phyloP scores from a whole-genome alignment of 2,113 vertebrate genomes.

The Phaethornis superciliosus region DNA sequence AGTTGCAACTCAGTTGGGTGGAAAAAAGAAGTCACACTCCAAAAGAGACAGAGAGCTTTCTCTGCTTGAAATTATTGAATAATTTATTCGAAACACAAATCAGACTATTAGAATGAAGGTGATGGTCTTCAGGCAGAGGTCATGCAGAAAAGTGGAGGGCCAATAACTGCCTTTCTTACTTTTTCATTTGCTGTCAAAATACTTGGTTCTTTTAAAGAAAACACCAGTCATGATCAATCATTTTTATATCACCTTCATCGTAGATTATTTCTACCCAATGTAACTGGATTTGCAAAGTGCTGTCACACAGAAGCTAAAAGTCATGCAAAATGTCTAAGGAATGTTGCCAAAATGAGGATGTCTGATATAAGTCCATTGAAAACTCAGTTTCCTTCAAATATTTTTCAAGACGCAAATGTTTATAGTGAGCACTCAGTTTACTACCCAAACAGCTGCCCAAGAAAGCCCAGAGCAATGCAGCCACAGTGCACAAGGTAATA shows the following conservation, averaged over 20 bases:
- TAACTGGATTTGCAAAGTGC: constrained; percentile 19
- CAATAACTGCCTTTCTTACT: neutral
- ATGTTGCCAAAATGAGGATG: constrained; percentile 26
- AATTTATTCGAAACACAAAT: constrained; percentile 63
- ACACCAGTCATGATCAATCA: constrained; percentile 26
- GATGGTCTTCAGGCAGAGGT: constrained; percentile 48
- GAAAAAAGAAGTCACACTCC: constrained; percentile 51
- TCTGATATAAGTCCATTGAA: neutral
- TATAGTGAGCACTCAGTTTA: neutral
- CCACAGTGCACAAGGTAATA: neutral
- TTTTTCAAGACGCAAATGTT: neutral
- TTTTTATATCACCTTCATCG: constrained; percentile 19
- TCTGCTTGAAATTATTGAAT: constrained; percentile 63
- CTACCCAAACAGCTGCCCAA: neutral
- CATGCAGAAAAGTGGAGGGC: neutral
- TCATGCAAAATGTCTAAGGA: constrained; percentile 44
- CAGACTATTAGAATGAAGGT: constrained; percentile 47
- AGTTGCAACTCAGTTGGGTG: constrained; percentile 45
- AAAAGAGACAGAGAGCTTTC: constrained; percentile 54
- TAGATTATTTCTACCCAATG: constrained; percentile 16
- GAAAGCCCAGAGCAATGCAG: neutral
- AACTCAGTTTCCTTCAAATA: neutral
- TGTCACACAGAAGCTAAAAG: constrained; percentile 23
- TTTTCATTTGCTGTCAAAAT: constrained; percentile 42
- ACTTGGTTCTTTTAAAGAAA: neutral